Evolutionary conservation across 2,113 vertebrate genomes (phyloP).

Genomic region (Condylura cristata): DNA sequence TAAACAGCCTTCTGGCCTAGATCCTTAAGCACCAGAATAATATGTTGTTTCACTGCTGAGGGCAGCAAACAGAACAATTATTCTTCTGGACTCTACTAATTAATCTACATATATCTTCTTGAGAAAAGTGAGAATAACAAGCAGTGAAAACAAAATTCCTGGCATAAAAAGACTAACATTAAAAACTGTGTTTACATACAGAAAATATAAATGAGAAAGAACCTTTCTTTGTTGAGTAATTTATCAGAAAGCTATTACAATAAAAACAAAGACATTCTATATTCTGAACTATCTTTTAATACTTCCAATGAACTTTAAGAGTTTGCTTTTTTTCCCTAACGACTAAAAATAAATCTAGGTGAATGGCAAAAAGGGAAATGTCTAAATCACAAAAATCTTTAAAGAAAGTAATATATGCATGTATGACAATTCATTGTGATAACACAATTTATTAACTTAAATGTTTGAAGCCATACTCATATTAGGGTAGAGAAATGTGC

Average conservation of each 20-base stretch:
- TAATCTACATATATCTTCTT: constrained; percentile 6
- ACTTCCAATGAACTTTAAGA: not conserved
- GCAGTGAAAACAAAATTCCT: constrained; percentile 56
- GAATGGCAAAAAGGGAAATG: constrained; percentile 7
- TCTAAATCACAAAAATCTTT: constrained; percentile 15
- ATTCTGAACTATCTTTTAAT: not conserved
- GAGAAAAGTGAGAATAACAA: constrained; percentile 40
- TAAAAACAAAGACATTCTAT: not conserved
- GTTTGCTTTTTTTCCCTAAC: not conserved
- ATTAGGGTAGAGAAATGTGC: not conserved
- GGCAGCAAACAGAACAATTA: constrained; percentile 6
- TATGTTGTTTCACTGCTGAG: constrained; percentile 22
- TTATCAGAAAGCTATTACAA: not conserved
- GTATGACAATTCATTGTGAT: not conserved
- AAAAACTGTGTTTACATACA: not conserved
- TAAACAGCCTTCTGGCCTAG: not conserved
- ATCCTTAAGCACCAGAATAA: constrained; percentile 2
- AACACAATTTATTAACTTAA: not conserved
- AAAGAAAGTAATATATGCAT: not conserved
- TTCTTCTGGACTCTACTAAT: constrained; percentile 3
- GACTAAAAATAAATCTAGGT: not conserved
- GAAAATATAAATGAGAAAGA: constrained; percentile 20
- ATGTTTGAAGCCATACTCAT: not conserved
- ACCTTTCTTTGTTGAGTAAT: not conserved
- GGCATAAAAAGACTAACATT: not conserved